phyloP scores from a whole-genome alignment of 30 jellyfish, hydroid and myxozoan species.

The Aurelia aurita region DNA sequence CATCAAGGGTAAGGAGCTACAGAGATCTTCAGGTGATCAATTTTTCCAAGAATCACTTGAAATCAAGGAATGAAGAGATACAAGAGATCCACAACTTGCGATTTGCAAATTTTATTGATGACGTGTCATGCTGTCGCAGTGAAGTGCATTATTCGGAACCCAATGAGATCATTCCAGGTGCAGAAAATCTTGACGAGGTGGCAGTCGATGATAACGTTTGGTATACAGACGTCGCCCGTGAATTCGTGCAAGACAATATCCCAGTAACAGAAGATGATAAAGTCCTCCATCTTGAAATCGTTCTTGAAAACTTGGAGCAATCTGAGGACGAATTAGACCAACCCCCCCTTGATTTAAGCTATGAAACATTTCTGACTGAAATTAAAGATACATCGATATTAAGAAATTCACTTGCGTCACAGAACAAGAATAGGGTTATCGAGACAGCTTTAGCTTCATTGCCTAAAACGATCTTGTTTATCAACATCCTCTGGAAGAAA shows the following conservation, averaged over 20 bases:
- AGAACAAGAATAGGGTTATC: too few relatives aligned
- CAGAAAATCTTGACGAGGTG: too few relatives aligned
- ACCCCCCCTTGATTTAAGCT: slow-evolving; percentile 2
- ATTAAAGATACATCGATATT: too few relatives aligned
- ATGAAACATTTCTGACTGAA: neutral
- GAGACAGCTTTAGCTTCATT: too few relatives aligned
- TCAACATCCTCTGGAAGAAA: too few relatives aligned
- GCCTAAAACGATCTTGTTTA: too few relatives aligned
- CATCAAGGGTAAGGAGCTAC: slow-evolving; percentile 12
- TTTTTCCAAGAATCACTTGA: neutral
- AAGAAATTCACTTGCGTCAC: too few relatives aligned
- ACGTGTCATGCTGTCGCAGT: slow-evolving; percentile 7
- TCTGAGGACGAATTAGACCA: slow-evolving; percentile 2
- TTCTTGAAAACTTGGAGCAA: slow-evolving; percentile 9
- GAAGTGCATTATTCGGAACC: neutral
- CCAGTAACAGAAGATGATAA: slow-evolving; percentile 11
- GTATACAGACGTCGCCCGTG: neutral
- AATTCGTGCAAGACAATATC: slow-evolving; percentile 3
- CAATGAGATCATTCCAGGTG: neutral
- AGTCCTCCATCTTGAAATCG: too few relatives aligned
- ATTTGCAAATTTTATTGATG: slow-evolving; percentile 4
- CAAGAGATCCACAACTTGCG: neutral
- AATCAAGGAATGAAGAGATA: neutral
- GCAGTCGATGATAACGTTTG: neutral
- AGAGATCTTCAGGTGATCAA: neutral